Base-by-base conservation (phyloP, 2,797 vertebrate species). In the Cyprinella venusta region DNA sequence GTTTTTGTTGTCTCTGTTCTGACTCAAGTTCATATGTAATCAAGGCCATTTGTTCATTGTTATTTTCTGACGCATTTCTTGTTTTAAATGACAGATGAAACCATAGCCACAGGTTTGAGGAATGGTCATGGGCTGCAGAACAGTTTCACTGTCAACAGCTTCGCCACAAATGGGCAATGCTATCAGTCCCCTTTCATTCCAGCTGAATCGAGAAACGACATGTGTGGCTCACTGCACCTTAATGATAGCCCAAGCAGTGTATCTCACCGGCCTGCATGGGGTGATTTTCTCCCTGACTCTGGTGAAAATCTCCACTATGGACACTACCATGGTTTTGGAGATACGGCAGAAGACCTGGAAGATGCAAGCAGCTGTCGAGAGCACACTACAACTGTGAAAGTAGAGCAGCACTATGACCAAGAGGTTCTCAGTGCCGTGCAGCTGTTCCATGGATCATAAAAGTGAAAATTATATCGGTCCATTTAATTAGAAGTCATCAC, bases 291-390 rank as follows among this genome's bases (percentile, higher is more conserved):
- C 0, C 91, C 92, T 0, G 96, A 95, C 75, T 79, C 86, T 0
- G 92, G 91, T 5, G 96, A 96, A 52, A 94, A 90, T 56, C 92
- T 98, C 91, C 95, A 94, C 59, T 99, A 97, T 40, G 97, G 98
- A 88, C 96, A 98, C 90, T 97, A 96, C 77, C 97, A 99, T 5
- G 98, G 98, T 36, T 99, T 97, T 16, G 98, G 98, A 63, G 97
- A 99, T 93, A 98, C 97, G 0, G 98, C 98, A 0, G 98, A 99
- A 88, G 97, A 96, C 89, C 94, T 99, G 89, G 95, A 95, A 0
- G 96, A 97, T 79, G 90, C 93, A 69, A 93, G 91, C 83, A 94
- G 93, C 69, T 86, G 89, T 18, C 75, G 92, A 1, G 95, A 97
- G 89, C 94, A 94, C 91, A 91, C 89, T 86, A 90, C 87, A 84